Base-by-base conservation (phyloP, 2,797 vertebrate genomes). In the Petrocephalus schoutedeni region DNA sequence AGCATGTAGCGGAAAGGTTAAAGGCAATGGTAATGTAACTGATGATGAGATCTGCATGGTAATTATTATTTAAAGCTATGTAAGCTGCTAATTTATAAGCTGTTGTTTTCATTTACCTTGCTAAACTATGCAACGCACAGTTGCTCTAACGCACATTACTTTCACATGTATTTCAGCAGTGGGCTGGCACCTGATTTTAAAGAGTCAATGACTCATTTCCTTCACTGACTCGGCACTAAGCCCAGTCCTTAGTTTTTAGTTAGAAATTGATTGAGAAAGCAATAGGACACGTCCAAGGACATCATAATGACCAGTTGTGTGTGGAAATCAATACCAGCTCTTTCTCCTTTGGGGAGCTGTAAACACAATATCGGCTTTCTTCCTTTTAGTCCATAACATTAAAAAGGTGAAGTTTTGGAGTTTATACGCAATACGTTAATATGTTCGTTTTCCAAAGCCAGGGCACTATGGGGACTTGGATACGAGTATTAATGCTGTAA, bases 131-230 rank as follows among this genome's bases (percentile, higher is more conserved):
- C 14, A 57, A 58, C 16, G 49, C 80, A 84, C 9, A 16, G 8
- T 56, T 51, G 12, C 23, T 23, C 6, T 8, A n/a, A 19, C 2
- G 45, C 12, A 23, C 23, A 3, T 49, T 12, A 28, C 23, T 85
- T 32, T 56, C 49, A 6, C 53, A 12, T 23, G 82, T 84, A 32
- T 84, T 56, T 56, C 3, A 84, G 82, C 10, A 54, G 82, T 28
- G 82, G 82, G 7, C 82, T 84, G 82, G 49, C 10, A 84, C 51
- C 45, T 56, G 16, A n/a, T 84, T 84, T 53, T 53, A 23, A 84
- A 84, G 21, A 23, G 49, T 83, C 80, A 83, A 83, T 83, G 80
- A 83, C 80, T 51, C 49, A 21, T 83, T 83, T 53, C 49, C 80
- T 83, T 21, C n/a, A 53, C 19, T 83, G 49, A 51, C n/a, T 86